Evolutionary conservation across 2,797 vertebrate genomes (phyloP).

Genomic region (Gastrophryne carolinensis): DNA sequence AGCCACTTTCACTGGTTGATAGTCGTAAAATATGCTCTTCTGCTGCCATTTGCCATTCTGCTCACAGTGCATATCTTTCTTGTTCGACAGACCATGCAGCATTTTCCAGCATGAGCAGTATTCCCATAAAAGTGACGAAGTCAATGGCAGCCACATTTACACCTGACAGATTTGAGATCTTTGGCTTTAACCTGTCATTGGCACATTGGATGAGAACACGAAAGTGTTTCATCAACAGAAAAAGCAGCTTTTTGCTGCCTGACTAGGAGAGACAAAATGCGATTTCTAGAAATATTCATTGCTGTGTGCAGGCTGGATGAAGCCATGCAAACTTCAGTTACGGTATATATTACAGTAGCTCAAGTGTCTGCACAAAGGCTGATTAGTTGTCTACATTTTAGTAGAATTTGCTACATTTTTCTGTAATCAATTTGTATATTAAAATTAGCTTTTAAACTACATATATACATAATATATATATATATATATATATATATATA

Average conservation of each 20-base stretch:
- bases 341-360: background rate
- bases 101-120: background rate
- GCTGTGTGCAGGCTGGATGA: background rate
- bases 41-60: conserved; percentile 13
- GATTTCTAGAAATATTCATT: background rate
- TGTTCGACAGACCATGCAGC: background rate
- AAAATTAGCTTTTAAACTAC: too few species aligned
- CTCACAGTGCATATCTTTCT: background rate
- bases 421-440: too few species aligned
- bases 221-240: conserved; percentile 30
- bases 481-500: too few species aligned
- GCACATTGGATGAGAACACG: conserved; percentile 29
- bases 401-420: too few species aligned
- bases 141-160: background rate
- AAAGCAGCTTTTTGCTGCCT: background rate
- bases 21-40: background rate
- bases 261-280: background rate
- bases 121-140: background rate
- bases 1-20: background rate
- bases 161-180: conserved; percentile 7
- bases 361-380: too few species aligned
- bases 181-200: conserved; percentile 1
- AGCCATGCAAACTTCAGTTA: too few species aligned
- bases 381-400: too few species aligned
- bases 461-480: too few species aligned